These are phyloP conservation scores for Rhegmatorhina hoffmannsi DNA, from an alignment of 2,113 vertebrate species.

Conservation along the genomic window DNA sequence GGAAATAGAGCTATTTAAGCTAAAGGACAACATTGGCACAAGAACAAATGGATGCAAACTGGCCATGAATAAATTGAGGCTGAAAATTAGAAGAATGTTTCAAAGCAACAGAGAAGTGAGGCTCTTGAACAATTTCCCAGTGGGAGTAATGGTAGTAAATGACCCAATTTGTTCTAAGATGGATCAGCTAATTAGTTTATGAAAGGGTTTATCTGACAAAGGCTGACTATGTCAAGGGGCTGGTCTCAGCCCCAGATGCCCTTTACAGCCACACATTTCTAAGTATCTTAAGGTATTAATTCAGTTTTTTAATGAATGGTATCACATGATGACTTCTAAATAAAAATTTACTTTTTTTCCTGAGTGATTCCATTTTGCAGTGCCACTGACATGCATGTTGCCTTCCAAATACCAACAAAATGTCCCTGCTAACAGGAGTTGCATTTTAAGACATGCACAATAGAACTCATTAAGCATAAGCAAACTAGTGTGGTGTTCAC, in stretches of 20 bases:
- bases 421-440: neutral
- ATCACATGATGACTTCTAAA: neutral
- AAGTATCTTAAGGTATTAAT: neutral
- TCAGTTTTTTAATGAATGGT: neutral
- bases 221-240: neutral
- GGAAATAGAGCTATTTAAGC: conserved; percentile 46
- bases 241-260: neutral
- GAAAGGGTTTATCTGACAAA: conserved; percentile 12
- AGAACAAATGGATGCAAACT: conserved; percentile 46
- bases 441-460: neutral
- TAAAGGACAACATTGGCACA: conserved; percentile 32
- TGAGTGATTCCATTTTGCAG: neutral
- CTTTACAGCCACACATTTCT: neutral
- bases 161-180: conserved; percentile 40
- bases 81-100: conserved; percentile 37
- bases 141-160: conserved; percentile 27
- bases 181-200: conserved; percentile 51
- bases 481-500: neutral
- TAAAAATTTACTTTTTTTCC: neutral
- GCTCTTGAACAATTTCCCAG: conserved; percentile 22
- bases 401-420: neutral
- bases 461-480: neutral
- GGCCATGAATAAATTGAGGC: conserved; percentile 36
- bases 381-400: accelerated
- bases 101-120: conserved; percentile 38